These are phyloP conservation scores for Xanthorhoe spadicearia DNA, from an alignment of 2,888 invertebrate genomes.

Conservation along the genomic window DNA sequence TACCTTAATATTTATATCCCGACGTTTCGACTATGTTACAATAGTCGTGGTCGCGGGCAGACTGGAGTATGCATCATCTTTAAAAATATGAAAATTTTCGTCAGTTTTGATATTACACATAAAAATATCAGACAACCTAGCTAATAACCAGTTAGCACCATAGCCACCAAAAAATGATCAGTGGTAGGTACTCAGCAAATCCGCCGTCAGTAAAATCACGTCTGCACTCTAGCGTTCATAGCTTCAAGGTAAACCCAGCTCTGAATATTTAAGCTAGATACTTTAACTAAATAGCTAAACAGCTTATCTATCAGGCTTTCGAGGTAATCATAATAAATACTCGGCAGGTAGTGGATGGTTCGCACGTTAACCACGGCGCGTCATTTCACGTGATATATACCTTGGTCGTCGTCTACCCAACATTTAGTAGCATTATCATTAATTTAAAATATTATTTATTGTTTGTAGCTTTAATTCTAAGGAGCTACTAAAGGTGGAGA, in stretches of 20 bases:
- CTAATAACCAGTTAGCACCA: too few species aligned
- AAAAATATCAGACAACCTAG: too few species aligned
- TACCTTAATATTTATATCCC: too few species aligned
- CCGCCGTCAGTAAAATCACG: neutral
- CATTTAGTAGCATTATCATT: conserved; percentile 82
- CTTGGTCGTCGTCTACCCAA: conserved; percentile 62
- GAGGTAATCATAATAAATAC: conserved; percentile 79
- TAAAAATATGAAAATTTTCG: too few species aligned
- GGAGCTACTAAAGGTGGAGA: conserved; percentile 50
- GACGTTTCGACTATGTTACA: too few species aligned
- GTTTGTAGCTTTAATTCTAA: conserved; percentile 66
- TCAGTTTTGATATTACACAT: too few species aligned
- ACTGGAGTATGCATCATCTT: too few species aligned
- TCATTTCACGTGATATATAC: conserved; percentile 74
- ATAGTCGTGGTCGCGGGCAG: too few species aligned
- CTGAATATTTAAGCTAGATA: conserved; percentile 17
- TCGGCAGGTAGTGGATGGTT: conserved; percentile 48
- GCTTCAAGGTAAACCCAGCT: too few species aligned
- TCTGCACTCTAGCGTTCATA: too few species aligned
- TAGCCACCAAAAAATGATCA: too few species aligned
- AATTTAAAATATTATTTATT: conserved; percentile 85
- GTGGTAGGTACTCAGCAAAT: too few species aligned
- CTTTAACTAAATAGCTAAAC: conserved; percentile 44
- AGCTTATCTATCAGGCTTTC: conserved; percentile 71
- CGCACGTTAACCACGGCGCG: conserved; percentile 71